Percentiles rank a stretch among this genome's conserved stretches.
These are phyloP conservation scores for Lethenteron reissneri DNA, from an alignment of 2,113 vertebrate species.

Conservation along the genomic window DNA sequence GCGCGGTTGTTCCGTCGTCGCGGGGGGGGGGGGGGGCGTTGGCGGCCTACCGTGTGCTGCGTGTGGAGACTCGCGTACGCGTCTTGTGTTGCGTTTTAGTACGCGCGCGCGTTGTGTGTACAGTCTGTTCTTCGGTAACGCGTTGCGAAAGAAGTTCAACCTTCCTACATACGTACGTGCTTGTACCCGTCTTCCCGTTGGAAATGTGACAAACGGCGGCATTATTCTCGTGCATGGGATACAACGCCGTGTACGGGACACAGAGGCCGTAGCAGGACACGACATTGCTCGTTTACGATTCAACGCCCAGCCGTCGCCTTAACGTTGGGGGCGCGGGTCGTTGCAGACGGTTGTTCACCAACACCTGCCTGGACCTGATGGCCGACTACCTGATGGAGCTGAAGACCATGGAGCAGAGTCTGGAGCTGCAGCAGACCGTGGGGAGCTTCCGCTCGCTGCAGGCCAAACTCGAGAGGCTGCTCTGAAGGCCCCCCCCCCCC, in stretches of 20 bases:
- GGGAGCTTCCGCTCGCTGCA: conserved; percentile 85
- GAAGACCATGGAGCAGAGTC: conserved; percentile 54
- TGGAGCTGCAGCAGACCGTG: conserved; percentile 39
- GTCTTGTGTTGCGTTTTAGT: background rate
- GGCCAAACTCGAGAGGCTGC: conserved; percentile 67
- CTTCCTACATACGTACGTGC: background rate
- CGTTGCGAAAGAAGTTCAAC: background rate
- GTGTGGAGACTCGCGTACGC: background rate
- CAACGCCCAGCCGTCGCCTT: background rate
- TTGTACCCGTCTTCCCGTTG: background rate
- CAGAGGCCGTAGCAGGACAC: background rate
- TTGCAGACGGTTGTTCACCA: conserved; percentile 60
- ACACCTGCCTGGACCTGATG: conserved; percentile 68
- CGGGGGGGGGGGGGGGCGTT: background rate
- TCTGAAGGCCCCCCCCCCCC: conserved; percentile 21
- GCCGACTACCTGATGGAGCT: conserved; percentile 84
- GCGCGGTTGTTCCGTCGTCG: too few relatives aligned
- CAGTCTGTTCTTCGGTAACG: background rate
- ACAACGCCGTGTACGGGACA: background rate
- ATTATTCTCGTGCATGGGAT: background rate
- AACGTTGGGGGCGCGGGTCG: conserved; percentile 5
- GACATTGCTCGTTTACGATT: background rate
- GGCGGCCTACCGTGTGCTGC: background rate
- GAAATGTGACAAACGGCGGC: background rate
- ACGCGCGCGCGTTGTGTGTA: background rate